Conservation (phyloP, 2,797 vertebrate species). For the Protosalanx chinensis region DNA sequence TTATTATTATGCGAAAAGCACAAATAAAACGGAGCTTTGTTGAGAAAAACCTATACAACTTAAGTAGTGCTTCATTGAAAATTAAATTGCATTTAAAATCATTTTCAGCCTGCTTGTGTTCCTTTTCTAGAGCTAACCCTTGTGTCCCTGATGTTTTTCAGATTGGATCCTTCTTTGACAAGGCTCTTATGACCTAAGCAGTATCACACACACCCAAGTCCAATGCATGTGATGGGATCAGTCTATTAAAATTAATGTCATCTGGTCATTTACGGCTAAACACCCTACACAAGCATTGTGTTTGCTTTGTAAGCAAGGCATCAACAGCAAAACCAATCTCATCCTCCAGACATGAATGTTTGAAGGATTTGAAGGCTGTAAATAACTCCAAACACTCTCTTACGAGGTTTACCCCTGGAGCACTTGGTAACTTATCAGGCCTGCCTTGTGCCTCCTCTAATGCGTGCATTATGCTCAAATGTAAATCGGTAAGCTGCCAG, state of each 20-base stretch:
- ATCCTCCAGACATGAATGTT: constrained; percentile 76
- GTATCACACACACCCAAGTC: constrained; percentile 61
- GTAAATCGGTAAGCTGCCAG: constrained; percentile 81
- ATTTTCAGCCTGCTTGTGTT: constrained; percentile 64
- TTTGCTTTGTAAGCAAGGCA: constrained; percentile 75
- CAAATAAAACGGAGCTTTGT: constrained; percentile 74
- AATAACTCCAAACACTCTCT: constrained; percentile 84
- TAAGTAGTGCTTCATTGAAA: constrained; percentile 78
- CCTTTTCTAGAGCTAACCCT: constrained; percentile 48
- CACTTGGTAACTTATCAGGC: constrained; percentile 84
- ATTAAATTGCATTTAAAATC: constrained; percentile 78
- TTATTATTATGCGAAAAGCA: constrained; percentile 68
- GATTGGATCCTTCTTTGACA: constrained; percentile 58
- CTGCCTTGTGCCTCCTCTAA: constrained; percentile 80
- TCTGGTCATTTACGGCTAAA: constrained; percentile 73
- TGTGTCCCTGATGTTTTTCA: constrained; percentile 57
- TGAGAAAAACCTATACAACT: constrained; percentile 71
- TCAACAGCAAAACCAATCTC: constrained; percentile 76
- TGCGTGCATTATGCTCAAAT: constrained; percentile 82
- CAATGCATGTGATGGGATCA: constrained; percentile 67
- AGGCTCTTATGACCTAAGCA: constrained; percentile 63
- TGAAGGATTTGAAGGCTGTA: constrained; percentile 82
- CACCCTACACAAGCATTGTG: constrained; percentile 66
- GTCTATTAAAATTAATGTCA: constrained; percentile 75
- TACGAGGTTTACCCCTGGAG: constrained; percentile 80